Conservation (phyloP, 2,113 vertebrate species). For the Myiagra hebetior region DNA sequence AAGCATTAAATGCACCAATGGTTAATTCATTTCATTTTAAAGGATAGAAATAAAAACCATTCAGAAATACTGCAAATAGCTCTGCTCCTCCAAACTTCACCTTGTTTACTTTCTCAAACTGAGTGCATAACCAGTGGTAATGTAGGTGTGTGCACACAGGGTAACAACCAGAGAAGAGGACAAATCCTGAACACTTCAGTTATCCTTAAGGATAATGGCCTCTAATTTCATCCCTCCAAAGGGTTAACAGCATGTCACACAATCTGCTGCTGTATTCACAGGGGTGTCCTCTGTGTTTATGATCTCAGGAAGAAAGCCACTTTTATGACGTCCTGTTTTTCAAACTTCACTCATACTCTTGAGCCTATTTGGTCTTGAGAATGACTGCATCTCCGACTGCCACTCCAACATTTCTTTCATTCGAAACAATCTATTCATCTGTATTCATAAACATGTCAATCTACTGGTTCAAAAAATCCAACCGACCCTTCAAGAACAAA, state of each 20-base stretch:
- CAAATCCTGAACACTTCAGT: not conserved
- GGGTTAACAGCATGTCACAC: not conserved
- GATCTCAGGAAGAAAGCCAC: not conserved
- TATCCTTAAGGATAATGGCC: not conserved
- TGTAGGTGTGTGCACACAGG: not conserved
- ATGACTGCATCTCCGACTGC: not conserved
- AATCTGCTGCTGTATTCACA: not conserved
- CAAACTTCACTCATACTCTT: not conserved
- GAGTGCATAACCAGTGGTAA: not conserved
- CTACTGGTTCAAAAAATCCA: not conserved
- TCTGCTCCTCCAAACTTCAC: not conserved
- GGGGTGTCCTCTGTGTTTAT: not conserved
- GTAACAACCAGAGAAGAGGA: not conserved
- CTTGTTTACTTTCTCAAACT: not conserved
- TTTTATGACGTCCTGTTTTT: not conserved
- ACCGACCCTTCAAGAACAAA: not conserved
- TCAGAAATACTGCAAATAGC: not conserved
- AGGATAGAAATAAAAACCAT: not conserved
- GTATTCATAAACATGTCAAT: slow-evolving; percentile 44
- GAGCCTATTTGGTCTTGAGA: not conserved
- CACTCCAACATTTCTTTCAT: slow-evolving; percentile 13
- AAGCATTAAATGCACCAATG: not conserved
- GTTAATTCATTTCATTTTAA: not conserved
- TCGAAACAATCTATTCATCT: slow-evolving; percentile 17
- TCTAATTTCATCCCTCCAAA: not conserved